A percentile compares a stretch with the other conserved stretches of the same genome.
phyloP scores from a whole-genome alignment of 2,797 vertebrate species.

The Acrossocheilus wenchowensis region DNA sequence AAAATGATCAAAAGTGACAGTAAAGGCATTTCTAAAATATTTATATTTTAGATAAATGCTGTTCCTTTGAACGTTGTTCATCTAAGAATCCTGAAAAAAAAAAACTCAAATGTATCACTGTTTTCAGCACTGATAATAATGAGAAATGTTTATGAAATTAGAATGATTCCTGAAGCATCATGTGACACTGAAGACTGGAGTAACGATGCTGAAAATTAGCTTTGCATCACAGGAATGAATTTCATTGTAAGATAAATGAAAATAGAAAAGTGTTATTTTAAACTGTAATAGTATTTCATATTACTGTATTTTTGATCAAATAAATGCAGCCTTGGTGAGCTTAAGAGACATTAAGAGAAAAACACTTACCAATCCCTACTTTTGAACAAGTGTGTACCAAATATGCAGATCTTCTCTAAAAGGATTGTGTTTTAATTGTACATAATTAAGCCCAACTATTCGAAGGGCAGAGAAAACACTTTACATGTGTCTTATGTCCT shows the following conservation, averaged over 20 bases:
- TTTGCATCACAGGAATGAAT: neutral
- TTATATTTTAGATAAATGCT: neutral
- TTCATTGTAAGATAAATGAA: neutral
- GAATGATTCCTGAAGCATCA: neutral
- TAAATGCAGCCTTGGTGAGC: neutral
- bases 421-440: neutral
- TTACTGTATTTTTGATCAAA: neutral
- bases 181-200: neutral
- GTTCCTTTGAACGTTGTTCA: neutral
- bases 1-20: neutral
- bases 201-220: neutral
- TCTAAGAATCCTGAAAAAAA: neutral
- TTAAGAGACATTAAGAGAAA: neutral
- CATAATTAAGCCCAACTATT: neutral
- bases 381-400: neutral
- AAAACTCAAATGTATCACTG: too few relatives aligned
- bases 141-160: neutral
- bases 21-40: neutral
- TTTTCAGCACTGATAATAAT: neutral
- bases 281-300: neutral
- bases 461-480: neutral
- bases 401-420: neutral
- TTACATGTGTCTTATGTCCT: too few relatives aligned
- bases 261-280: neutral
- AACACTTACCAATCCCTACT: neutral